Evolutionary conservation across 2,113 vertebrate genomes (phyloP).

Genomic region (Megaceryle maxima): DNA sequence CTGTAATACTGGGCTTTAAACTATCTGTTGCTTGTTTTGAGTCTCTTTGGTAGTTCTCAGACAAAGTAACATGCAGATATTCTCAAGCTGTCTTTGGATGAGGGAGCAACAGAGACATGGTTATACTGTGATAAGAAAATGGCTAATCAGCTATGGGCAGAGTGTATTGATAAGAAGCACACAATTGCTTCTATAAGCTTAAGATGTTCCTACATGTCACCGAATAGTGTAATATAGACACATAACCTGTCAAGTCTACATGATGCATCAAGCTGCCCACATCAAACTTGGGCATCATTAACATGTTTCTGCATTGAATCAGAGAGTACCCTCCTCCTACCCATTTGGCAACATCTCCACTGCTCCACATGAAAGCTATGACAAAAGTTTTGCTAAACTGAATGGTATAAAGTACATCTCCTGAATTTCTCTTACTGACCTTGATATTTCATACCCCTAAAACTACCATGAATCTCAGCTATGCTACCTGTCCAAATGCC

Average conservation of each 20-base stretch:
- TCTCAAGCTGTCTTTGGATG: background rate
- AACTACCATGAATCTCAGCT: background rate
- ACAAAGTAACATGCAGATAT: background rate
- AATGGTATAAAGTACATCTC: background rate
- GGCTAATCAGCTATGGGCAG: background rate
- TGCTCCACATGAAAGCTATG: background rate
- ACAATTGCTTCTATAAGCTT: background rate
- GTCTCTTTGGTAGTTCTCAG: background rate
- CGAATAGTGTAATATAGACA: background rate
- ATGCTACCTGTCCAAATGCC: background rate
- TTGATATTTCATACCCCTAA: background rate
- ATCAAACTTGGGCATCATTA: background rate
- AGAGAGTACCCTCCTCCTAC: background rate
- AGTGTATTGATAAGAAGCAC: background rate
- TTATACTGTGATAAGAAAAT: background rate
- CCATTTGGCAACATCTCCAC: background rate
- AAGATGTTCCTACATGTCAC: background rate
- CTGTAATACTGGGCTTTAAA: background rate
- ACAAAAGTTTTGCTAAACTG: background rate
- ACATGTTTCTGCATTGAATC: background rate
- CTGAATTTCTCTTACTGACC: background rate
- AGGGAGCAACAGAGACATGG: accelerated
- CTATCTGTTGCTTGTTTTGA: background rate
- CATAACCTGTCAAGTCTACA: background rate
- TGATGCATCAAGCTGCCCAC: background rate